Percentiles rank a stretch among this genome's conserved stretches.
Evolutionary conservation across 2,113 vertebrate genomes (phyloP).

Genomic region (Ictidomys tridecemlineatus): DNA sequence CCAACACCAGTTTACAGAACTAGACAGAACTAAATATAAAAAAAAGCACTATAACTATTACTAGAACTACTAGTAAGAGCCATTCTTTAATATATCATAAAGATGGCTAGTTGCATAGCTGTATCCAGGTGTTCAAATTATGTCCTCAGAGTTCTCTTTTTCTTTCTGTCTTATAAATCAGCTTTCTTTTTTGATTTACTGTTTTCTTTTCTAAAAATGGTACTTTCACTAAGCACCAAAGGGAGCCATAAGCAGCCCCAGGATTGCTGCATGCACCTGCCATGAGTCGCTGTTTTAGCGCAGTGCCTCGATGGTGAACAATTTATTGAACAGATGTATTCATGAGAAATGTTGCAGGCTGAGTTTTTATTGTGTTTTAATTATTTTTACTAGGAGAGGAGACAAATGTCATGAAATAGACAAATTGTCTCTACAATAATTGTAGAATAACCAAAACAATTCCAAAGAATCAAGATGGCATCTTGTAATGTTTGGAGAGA

Average conservation of each 20-base stretch:
- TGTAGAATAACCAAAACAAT: not conserved
- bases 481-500: not conserved
- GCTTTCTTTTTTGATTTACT: not conserved
- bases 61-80: not conserved
- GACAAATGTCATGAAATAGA: not conserved
- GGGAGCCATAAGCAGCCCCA: fast-evolving
- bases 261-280: not conserved
- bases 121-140: not conserved
- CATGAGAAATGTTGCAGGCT: not conserved
- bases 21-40: not conserved
- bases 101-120: not conserved
- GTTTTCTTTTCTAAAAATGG: not conserved
- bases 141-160: not conserved
- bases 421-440: not conserved
- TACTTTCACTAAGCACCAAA: not conserved
- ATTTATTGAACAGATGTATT: not conserved
- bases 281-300: not conserved
- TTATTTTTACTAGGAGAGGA: not conserved
- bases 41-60: not conserved
- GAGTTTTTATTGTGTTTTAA: not conserved
- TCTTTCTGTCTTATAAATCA: not conserved
- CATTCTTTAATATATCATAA: not conserved
- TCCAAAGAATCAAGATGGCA: not conserved
- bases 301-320: not conserved
- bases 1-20: not conserved